These are phyloP conservation scores for Dioctria rufipes DNA, from an alignment of 2,888 invertebrate genomes.

Conservation along the genomic window DNA sequence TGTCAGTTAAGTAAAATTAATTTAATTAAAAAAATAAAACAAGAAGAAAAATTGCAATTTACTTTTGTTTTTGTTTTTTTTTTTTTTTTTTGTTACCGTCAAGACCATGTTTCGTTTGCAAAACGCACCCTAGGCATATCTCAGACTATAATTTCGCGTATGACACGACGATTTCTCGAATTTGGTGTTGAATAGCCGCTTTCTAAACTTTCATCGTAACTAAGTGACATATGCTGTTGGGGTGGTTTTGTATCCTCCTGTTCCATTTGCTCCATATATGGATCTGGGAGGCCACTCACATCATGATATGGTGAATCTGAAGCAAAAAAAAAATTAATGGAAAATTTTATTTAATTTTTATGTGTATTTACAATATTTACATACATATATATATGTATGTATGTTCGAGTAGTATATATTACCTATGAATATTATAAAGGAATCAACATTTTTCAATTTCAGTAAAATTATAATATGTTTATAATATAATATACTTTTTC, in stretches of 20 bases:
- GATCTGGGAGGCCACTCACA: constrained; percentile 92
- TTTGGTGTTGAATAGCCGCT: constrained; percentile 96
- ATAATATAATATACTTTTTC: too few relatives aligned
- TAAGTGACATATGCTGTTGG: constrained; percentile 88
- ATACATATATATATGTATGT: too few relatives aligned
- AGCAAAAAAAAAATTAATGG: constrained; percentile 47
- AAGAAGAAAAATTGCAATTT: constrained; percentile 1
- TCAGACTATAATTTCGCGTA: constrained; percentile 92
- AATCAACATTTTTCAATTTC: too few relatives aligned
- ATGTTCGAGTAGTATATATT: too few relatives aligned
- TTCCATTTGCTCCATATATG: constrained; percentile 87
- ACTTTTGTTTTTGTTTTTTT: constrained; percentile 38
- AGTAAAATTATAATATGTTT: too few relatives aligned
- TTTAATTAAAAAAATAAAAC: neutral
- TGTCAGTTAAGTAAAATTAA: constrained; percentile 9
- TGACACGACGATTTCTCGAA: constrained; percentile 91
- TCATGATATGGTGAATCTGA: constrained; percentile 94
- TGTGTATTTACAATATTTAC: too few relatives aligned
- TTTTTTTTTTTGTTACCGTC: constrained; percentile 55
- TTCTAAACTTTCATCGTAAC: constrained; percentile 94
- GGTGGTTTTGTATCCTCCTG: constrained; percentile 79
- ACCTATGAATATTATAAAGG: too few relatives aligned
- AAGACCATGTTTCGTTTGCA: constrained; percentile 62
- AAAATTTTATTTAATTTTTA: too few relatives aligned
- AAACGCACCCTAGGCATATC: constrained; percentile 63